Conservation (phyloP, 1,140 invertebrate genomes). For the Steinernema khuongi region DNA sequence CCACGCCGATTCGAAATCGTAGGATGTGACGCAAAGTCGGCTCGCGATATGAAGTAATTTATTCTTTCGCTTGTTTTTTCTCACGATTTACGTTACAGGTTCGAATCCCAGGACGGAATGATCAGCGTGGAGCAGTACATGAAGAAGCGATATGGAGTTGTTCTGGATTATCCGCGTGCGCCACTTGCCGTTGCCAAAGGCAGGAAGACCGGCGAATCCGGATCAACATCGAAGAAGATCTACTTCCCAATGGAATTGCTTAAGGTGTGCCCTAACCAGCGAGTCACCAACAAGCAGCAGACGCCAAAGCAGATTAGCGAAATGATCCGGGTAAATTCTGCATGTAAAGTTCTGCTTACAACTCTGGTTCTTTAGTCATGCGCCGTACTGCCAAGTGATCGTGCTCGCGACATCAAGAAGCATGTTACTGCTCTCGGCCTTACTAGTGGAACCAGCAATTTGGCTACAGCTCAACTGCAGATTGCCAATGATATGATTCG, state of each 20-base stretch:
- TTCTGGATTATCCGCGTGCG: neutral
- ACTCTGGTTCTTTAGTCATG: neutral
- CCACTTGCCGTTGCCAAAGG: neutral
- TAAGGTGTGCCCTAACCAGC: neutral
- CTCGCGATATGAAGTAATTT: neutral
- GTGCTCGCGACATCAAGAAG: neutral
- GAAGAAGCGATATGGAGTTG: neutral
- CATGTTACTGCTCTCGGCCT: neutral
- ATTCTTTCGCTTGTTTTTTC: neutral
- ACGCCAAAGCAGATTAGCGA: neutral
- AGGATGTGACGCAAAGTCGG: neutral
- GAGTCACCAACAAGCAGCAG: neutral
- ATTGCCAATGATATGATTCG: neutral
- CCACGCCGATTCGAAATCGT: neutral
- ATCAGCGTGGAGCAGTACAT: neutral
- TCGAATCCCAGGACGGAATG: neutral
- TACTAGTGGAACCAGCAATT: too few species aligned
- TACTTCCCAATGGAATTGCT: neutral
- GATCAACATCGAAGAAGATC: neutral
- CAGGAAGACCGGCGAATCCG: neutral
- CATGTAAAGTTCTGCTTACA: neutral
- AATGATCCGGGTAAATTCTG: neutral
- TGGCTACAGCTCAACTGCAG: neutral
- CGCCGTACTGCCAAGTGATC: neutral
- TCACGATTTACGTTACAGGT: neutral